Evolutionary conservation across 2,797 vertebrate genomes (phyloP).

Genomic region (Lindbergichthys nudifrons): DNA sequence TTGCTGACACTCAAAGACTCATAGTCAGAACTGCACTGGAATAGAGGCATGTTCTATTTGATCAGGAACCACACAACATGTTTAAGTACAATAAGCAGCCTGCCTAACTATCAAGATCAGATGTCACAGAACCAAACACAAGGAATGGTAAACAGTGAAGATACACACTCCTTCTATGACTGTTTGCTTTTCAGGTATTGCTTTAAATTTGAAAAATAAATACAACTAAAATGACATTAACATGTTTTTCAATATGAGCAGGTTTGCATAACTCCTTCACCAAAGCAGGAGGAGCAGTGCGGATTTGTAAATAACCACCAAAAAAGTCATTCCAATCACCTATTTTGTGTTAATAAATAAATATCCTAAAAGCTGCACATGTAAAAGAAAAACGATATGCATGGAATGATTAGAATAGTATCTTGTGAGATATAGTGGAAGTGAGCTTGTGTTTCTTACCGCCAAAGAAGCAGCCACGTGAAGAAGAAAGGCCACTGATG

Average conservation of each 20-base stretch:
- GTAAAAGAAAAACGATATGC: background rate
- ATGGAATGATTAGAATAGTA: background rate
- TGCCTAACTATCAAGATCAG: background rate
- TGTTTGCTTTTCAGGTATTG: background rate
- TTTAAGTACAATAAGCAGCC: background rate
- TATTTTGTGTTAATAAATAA: background rate
- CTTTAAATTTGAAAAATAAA: background rate
- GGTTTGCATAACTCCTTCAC: background rate
- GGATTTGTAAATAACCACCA: background rate
- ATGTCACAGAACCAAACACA: background rate
- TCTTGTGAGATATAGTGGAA: background rate
- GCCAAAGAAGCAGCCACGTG: slow-evolving; percentile 45
- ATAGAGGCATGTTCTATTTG: background rate
- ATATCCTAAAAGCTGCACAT: background rate
- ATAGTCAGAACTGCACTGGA: background rate
- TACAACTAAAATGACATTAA: background rate
- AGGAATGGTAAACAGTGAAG: background rate
- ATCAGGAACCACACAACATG: background rate
- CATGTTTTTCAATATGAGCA: background rate
- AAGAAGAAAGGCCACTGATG: slow-evolving; percentile 39
- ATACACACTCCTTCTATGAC: background rate
- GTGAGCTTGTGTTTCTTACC: slow-evolving; percentile 41
- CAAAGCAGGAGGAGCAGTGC: background rate
- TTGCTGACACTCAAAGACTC: background rate
- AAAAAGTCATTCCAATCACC: background rate